Conservation (phyloP, 2,797 vertebrate species). For the Gymnothorax javanicus region DNA sequence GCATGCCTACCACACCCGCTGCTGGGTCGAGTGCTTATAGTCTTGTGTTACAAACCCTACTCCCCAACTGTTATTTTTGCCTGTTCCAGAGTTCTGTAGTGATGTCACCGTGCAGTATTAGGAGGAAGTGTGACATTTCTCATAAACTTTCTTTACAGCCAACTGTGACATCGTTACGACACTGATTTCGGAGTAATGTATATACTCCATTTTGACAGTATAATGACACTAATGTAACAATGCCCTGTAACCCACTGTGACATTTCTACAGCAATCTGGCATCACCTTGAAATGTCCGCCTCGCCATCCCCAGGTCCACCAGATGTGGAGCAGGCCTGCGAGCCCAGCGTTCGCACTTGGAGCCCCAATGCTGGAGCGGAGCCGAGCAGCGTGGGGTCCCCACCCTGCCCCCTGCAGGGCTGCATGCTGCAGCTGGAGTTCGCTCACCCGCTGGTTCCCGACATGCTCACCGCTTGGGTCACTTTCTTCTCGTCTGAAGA, state of each 20-base stretch:
- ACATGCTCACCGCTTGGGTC: conserved; percentile 93
- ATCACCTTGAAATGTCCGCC: conserved; percentile 30
- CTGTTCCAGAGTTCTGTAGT: neutral
- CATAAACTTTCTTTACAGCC: neutral
- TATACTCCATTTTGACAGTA: too few relatives aligned
- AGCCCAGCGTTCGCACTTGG: conserved; percentile 95
- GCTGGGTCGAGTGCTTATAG: neutral
- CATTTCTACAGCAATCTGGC: neutral
- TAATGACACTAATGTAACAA: too few relatives aligned
- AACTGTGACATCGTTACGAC: too few relatives aligned
- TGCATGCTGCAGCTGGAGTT: conserved; percentile 97
- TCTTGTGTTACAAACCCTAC: neutral
- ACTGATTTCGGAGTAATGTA: too few relatives aligned
- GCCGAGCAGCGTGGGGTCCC: conserved; percentile 76
- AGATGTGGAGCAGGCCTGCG: conserved; percentile 94
- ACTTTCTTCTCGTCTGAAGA: conserved; percentile 90
- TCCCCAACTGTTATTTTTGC: neutral
- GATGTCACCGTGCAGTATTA: neutral
- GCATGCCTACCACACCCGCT: neutral
- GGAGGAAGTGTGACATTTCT: too few relatives aligned
- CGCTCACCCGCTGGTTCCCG: conserved; percentile 80
- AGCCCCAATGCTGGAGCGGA: conserved; percentile 86
- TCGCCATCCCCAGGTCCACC: conserved; percentile 78
- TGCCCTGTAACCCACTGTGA: too few relatives aligned
- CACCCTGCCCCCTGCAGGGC: conserved; percentile 89